These are phyloP conservation scores for Callorhinus ursinus DNA, from an alignment of 2,113 vertebrate species.

Conservation along the genomic window DNA sequence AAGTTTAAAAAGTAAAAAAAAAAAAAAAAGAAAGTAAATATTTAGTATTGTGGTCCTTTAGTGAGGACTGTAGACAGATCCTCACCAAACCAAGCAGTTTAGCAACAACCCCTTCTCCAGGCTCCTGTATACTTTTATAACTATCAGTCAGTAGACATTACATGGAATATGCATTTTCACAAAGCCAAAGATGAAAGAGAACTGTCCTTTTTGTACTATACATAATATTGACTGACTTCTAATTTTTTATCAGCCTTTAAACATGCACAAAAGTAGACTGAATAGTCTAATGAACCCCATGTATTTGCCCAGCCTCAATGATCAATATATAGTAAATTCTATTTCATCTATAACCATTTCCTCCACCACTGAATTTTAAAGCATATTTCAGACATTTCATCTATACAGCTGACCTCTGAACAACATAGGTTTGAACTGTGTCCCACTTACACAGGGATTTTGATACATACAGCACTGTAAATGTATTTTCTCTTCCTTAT, in stretches of 20 bases:
- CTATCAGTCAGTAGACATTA: not conserved
- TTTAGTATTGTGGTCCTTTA: not conserved
- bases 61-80: not conserved
- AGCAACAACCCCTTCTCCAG: not conserved
- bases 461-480: not conserved
- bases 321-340: not conserved
- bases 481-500: not conserved
- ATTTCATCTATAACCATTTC: not conserved
- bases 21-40: not conserved
- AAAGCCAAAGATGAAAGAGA: slow-evolving; percentile 1
- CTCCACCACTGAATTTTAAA: slow-evolving; percentile 24
- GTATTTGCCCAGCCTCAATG: not conserved
- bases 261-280: not conserved
- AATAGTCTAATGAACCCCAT: not conserved
- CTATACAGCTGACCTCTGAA: not conserved
- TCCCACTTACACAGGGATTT: not conserved
- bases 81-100: not conserved
- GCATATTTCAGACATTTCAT: not conserved
- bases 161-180: not conserved
- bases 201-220: not conserved
- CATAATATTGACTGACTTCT: not conserved
- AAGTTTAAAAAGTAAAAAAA: too few relatives aligned
- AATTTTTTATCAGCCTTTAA: slow-evolving; percentile 31
- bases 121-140: not conserved
- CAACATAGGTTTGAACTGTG: not conserved